Percentiles rank a stretch among this genome's conserved stretches.
phyloP scores from a whole-genome alignment of 92 coral and sea anemone genomes.

The Metridium senile region DNA sequence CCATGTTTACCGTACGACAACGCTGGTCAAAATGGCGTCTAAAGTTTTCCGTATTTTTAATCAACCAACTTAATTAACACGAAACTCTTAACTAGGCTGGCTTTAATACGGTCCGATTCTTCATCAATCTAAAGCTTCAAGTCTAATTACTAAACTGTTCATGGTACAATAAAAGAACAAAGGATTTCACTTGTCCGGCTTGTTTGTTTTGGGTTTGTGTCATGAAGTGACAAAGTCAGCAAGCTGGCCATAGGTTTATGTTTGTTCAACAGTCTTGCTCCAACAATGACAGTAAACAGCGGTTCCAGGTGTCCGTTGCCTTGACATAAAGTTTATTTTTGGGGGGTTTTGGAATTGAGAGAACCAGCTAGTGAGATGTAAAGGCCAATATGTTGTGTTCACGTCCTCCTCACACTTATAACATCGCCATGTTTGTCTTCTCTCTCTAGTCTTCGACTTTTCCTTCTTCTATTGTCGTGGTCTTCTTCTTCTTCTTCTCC shows the following conservation, averaged over 20 bases:
- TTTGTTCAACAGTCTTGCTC: conserved; percentile 29
- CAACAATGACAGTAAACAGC: conserved; percentile 23
- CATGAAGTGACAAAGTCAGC: conserved; percentile 5
- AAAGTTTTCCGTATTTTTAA: conserved; percentile 8
- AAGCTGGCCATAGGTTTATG: conserved; percentile 17
- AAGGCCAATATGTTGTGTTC: too few species aligned
- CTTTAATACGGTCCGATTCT: conserved; percentile 22
- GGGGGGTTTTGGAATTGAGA: background rate
- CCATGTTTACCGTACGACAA: background rate
- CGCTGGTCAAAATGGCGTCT: conserved; percentile 21
- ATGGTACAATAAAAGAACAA: conserved; percentile 34
- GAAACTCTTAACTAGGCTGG: conserved; percentile 12
- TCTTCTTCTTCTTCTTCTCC: too few species aligned
- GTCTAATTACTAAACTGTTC: conserved; percentile 39
- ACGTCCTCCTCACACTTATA: too few species aligned
- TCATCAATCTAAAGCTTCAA: conserved; percentile 15
- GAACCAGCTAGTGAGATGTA: conserved; percentile 4
- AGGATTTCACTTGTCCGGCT: conserved; percentile 18
- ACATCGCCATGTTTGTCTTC: background rate
- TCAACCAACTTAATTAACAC: conserved; percentile 29
- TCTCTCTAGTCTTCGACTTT: too few species aligned
- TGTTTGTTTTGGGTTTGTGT: conserved; percentile 30
- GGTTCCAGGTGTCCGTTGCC: conserved; percentile 22
- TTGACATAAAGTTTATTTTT: conserved; percentile 6
- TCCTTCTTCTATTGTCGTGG: too few species aligned